phyloP scores from a whole-genome alignment of 2,113 vertebrate genomes.

The Microtus ochrogaster region DNA sequence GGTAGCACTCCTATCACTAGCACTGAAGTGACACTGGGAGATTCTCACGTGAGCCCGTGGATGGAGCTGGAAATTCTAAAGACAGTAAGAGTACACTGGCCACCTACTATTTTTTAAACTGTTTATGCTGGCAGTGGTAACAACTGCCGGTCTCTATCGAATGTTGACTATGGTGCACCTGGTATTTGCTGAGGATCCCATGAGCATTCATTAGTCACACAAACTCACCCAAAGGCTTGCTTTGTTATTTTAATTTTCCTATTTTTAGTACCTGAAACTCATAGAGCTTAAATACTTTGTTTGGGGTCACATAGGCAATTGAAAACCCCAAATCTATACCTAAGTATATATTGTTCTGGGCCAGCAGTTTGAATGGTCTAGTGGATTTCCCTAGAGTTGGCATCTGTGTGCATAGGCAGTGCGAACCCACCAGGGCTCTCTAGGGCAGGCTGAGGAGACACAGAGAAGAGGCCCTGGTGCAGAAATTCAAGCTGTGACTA shows the following conservation, averaged over 20 bases:
- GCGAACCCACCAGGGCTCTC: not conserved
- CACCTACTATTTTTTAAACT: not conserved
- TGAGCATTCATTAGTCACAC: not conserved
- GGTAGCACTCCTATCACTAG: not conserved
- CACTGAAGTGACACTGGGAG: not conserved
- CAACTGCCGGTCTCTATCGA: not conserved
- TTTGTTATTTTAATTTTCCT: conserved; percentile 7
- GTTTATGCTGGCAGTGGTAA: not conserved
- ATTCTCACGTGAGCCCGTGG: not conserved
- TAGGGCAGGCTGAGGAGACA: not conserved
- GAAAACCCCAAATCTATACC: conserved; percentile 35
- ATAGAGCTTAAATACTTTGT: conserved; percentile 32
- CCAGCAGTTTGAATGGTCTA: not conserved
- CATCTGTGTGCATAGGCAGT: not conserved
- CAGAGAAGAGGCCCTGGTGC: not conserved
- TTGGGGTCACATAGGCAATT: not conserved
- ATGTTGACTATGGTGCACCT: not conserved
- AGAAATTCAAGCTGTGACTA: conserved; percentile 31
- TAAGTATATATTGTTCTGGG: not conserved
- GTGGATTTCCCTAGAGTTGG: not conserved
- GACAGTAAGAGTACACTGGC: not conserved
- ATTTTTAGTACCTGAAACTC: conserved; percentile 2
- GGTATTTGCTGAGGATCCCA: not conserved
- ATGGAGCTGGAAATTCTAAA: not conserved
- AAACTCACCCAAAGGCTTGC: not conserved